phyloP scores from a whole-genome alignment of 2,113 vertebrate species.

The Odontesthes bonariensis region DNA sequence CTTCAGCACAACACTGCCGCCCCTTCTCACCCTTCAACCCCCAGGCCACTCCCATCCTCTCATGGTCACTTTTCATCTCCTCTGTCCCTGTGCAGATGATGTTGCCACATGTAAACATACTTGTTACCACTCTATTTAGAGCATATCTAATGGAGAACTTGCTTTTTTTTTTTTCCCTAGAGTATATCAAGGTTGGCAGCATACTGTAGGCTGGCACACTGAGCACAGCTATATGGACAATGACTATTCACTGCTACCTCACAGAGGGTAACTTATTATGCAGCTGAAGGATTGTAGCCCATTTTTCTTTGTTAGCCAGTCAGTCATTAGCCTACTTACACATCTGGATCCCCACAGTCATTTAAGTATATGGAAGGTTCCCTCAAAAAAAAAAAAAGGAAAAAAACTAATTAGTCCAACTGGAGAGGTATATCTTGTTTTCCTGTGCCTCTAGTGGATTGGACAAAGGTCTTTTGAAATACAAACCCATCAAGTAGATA shows the following conservation, averaged over 20 bases:
- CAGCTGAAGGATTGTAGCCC: constrained; percentile 69
- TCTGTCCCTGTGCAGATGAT: constrained; percentile 48
- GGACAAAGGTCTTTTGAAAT: constrained; percentile 84
- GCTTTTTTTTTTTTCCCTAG: constrained; percentile 57
- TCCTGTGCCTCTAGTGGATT: constrained; percentile 80
- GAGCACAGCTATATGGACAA: constrained; percentile 45
- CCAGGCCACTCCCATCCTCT: constrained; percentile 72
- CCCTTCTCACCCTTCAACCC: constrained; percentile 73
- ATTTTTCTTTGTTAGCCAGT: constrained; percentile 86
- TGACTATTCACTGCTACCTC: constrained; percentile 48
- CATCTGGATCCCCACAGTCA: constrained; percentile 83
- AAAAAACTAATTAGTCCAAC: constrained; percentile 80
- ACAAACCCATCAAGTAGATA: constrained; percentile 80
- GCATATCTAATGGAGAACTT: constrained; percentile 49
- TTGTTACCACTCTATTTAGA: constrained; percentile 65
- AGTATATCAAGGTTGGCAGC: constrained; percentile 46
- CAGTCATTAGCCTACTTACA: constrained; percentile 86
- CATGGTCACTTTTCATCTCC: constrained; percentile 77
- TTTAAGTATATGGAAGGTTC: constrained; percentile 80
- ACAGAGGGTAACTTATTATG: constrained; percentile 78
- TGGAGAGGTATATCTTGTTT: constrained; percentile 81
- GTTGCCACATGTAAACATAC: constrained; percentile 65
- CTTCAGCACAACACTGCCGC: constrained; percentile 63
- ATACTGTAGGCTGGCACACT: constrained; percentile 25
- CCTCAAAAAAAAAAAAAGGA: constrained; percentile 69